phyloP scores from a whole-genome alignment of 2,888 invertebrate genomes.

The Drosophila paramelanica region DNA sequence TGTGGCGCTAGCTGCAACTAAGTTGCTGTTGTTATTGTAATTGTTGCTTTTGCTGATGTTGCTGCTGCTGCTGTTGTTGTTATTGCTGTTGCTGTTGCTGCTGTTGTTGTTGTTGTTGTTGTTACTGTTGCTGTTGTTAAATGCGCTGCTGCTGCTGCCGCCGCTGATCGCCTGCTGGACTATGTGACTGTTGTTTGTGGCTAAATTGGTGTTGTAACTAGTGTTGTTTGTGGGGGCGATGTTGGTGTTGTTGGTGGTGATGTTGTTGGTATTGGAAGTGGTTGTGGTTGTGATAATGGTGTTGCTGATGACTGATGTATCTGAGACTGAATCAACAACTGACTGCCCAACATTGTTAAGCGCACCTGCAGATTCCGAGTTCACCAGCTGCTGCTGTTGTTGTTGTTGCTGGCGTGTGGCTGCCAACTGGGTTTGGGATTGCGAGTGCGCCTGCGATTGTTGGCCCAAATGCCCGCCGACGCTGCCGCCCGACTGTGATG shows the following conservation, averaged over 20 bases:
- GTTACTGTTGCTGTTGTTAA: conserved; percentile 35
- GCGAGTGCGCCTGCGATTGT: conserved; percentile 56
- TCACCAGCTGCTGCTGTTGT: conserved; percentile 71
- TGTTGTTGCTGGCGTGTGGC: conserved; percentile 38
- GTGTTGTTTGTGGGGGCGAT: conserved; percentile 52
- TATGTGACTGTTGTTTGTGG: conserved; percentile 43
- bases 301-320: conserved; percentile 23
- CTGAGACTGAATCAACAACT: conserved; percentile 82
- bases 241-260: conserved; percentile 54
- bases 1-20: conserved; percentile 28
- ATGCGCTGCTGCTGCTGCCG: conserved; percentile 28
- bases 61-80: conserved; percentile 46
- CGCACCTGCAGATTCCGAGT: conserved; percentile 85
- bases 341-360: conserved; percentile 85
- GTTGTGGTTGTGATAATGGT: conserved; percentile 47
- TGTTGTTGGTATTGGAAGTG: conserved; percentile 54
- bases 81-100: conserved; percentile 44
- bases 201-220: conserved; percentile 41
- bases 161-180: conserved; percentile 33
- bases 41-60: conserved; percentile 50
- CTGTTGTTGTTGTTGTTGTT: conserved; percentile 48
- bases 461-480: conserved; percentile 43
- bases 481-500: conserved; percentile 64
- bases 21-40: conserved; percentile 34
- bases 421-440: conserved; percentile 70